Percentiles rank a stretch among this genome's conserved stretches.
phyloP scores from a whole-genome alignment of 2,797 vertebrate genomes.

The Emydoidea blandingii region DNA sequence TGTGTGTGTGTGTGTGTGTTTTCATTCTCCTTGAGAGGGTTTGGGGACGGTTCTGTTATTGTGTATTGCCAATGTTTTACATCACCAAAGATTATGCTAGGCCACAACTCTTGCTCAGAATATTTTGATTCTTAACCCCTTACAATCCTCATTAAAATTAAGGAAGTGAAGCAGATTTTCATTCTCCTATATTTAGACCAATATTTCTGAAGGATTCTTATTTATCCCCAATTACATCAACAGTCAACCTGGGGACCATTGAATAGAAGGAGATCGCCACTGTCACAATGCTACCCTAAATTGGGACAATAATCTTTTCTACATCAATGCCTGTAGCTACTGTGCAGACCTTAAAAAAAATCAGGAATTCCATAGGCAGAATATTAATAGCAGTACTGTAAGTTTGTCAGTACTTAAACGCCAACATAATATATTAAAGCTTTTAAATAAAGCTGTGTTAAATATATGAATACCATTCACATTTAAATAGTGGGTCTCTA shows the following conservation, averaged over 20 bases:
- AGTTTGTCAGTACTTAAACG: neutral
- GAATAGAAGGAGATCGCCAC: neutral
- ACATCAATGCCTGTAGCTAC: neutral
- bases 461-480: neutral
- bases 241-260: neutral
- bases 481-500: neutral
- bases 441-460: slow-evolving; percentile 23
- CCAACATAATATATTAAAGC: neutral
- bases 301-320: neutral
- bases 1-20: slow-evolving; percentile 53
- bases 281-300: neutral
- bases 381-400: neutral
- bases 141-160: slow-evolving; percentile 39
- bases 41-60: slow-evolving; percentile 47
- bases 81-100: slow-evolving; percentile 61
- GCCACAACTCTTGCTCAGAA: slow-evolving; percentile 67
- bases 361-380: neutral
- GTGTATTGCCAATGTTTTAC: slow-evolving; percentile 70
- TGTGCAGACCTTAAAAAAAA: neutral
- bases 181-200: neutral
- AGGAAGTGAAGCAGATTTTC: slow-evolving; percentile 4
- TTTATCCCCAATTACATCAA: neutral
- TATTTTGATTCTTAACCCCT: slow-evolving; percentile 73
- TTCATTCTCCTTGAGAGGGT: slow-evolving; percentile 46
- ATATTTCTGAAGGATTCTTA: neutral